Percentiles rank a stretch among this genome's conserved stretches.
phyloP scores from a whole-genome alignment of 1,140 invertebrate genomes.

The Pemphigus obesinymphae region DNA sequence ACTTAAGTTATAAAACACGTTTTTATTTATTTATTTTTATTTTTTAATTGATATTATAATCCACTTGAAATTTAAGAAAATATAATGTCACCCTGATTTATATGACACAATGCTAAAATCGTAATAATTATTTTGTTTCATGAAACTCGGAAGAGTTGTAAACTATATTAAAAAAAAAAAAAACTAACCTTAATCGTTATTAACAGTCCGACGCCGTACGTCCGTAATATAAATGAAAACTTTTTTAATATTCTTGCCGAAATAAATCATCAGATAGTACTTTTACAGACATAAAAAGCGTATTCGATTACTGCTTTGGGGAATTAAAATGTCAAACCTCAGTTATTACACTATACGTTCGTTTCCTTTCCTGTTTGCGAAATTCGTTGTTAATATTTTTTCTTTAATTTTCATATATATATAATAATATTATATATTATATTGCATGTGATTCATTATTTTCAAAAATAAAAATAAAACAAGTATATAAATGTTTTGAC shows the following conservation, averaged over 20 bases:
- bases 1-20: not conserved
- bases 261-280: constrained; percentile 23
- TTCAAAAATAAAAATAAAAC: not conserved
- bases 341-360: not conserved
- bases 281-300: not conserved
- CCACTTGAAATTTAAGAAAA: not conserved
- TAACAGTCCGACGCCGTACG: not conserved
- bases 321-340: constrained; percentile 19
- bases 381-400: not conserved
- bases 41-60: too few relatives aligned
- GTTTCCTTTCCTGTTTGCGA: not conserved
- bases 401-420: too few relatives aligned
- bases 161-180: not conserved
- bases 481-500: not conserved
- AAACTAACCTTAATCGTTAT: constrained; percentile 12
- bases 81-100: not conserved
- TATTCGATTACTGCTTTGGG: constrained; percentile 8
- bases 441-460: not conserved
- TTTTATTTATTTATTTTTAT: not conserved
- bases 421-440: too few relatives aligned
- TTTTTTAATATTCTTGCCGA: constrained; percentile 20
- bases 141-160: constrained; percentile 4
- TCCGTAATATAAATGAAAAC: constrained; percentile 22
- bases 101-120: not conserved
- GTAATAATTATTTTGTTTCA: constrained; percentile 1